Evolutionary conservation across 2,797 vertebrate species (phyloP), one percentile per base, ranked within the genome.

Genomic region (Falco berigora): DNA sequence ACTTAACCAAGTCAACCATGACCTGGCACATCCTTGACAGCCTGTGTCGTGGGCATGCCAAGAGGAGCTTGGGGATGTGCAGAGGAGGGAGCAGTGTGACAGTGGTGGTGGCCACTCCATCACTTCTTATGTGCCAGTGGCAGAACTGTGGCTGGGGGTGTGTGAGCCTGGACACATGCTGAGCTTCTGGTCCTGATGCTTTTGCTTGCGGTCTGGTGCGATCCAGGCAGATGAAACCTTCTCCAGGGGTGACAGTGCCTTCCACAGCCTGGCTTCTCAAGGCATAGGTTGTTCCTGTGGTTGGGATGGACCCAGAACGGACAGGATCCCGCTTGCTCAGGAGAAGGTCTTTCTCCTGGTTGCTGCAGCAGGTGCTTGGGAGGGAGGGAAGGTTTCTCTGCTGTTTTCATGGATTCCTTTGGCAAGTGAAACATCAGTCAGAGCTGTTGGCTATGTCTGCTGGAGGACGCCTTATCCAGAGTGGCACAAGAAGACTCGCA

Each of bases 121-220:
- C 46, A 15, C 68, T 47, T 78, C 22, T 2, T 44, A 4, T 10
- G 38, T 62, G 46, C 36, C 4, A 0, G 9, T 0, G 17, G 38
- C 53, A 73, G 67, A 62, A 17, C 25, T 10, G 2, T 0, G 5
- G 7, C 23, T 11, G 11, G 34, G 63, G 14, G 5, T 22, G 11
- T 0, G 5, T 0, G 5, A 59, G 34, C 74, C 38, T 42, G 59
- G 66, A 56, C 27, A 6, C 3, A 2, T 0, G 0, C 49, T 28
- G 55, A 78, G 13, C 53, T 67, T 76, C 77, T 55, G 30, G 28
- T 56, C 62, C 67, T 32, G 52, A 36, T 36, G 27, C 28, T 12
- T 77, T 22, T 78, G 25, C 47, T 72, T 67, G 21, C 55, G 2
- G 1, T 28, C 75, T 46, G 68, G 17, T 32, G 42, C 0, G 0